phyloP scores from a whole-genome alignment of 1,140 invertebrate genomes.

The Coboldia fuscipes region DNA sequence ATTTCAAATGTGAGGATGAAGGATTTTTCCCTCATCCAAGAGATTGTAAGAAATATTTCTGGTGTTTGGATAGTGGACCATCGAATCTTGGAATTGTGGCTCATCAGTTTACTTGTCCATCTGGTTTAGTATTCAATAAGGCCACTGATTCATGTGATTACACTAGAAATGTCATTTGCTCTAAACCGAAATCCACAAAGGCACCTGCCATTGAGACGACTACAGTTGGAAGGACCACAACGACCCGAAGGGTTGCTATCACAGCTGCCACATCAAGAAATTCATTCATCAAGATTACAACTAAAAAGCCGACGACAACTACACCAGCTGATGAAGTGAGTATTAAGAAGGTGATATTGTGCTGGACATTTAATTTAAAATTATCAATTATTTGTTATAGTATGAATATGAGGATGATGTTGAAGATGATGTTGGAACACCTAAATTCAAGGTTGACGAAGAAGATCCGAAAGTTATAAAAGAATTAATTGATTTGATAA shows the following conservation, averaged over 20 bases:
- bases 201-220: slow-evolving; percentile 15
- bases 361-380: slow-evolving; percentile 5
- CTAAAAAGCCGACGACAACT: slow-evolving; percentile 20
- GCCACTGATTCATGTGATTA: slow-evolving; percentile 82
- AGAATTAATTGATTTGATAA: slow-evolving; percentile 62
- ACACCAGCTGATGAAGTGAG: slow-evolving; percentile 8
- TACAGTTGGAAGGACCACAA: slow-evolving; percentile 27
- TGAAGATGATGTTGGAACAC: slow-evolving; percentile 20
- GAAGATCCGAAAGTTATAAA: slow-evolving; percentile 69
- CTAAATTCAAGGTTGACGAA: slow-evolving; percentile 24
- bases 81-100: slow-evolving; percentile 75
- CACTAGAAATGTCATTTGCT: slow-evolving; percentile 64
- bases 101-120: slow-evolving; percentile 84
- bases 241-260: slow-evolving; percentile 23
- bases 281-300: slow-evolving; percentile 27
- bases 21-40: slow-evolving; percentile 83
- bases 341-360: not conserved
- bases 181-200: slow-evolving; percentile 24
- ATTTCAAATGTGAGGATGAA: slow-evolving; percentile 83
- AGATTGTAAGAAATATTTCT: slow-evolving; percentile 88
- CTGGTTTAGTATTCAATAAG: slow-evolving; percentile 79
- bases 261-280: slow-evolving; percentile 16
- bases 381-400: slow-evolving; percentile 21
- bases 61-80: slow-evolving; percentile 77
- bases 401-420: slow-evolving; percentile 40